A percentile compares a stretch with the other conserved stretches of the same genome.
These are phyloP conservation scores for Copidosoma floridanum DNA, from an alignment of 1,140 invertebrate species.

Conservation along the genomic window DNA sequence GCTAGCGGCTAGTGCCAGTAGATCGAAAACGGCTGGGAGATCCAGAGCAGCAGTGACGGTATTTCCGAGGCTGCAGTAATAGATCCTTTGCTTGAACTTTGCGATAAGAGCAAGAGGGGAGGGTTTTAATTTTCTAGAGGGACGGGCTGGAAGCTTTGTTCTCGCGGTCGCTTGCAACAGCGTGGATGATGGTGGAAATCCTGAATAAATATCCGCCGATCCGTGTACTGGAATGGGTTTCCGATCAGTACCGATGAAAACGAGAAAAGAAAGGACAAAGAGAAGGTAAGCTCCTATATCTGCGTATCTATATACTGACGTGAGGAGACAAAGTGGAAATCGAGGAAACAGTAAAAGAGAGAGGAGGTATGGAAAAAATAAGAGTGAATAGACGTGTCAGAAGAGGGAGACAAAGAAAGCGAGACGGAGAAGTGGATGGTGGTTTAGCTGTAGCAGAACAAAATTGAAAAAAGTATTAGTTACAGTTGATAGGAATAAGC, in stretches of 20 bases:
- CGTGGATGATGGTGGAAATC: slow-evolving; percentile 14
- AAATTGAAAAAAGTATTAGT: too few relatives aligned
- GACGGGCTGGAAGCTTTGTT: slow-evolving; percentile 25
- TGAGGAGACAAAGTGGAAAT: slow-evolving; percentile 8
- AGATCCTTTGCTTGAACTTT: slow-evolving; percentile 10
- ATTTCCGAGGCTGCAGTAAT: not conserved
- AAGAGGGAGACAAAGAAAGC: not conserved
- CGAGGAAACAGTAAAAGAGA: slow-evolving; percentile 14
- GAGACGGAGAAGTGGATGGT: too few relatives aligned
- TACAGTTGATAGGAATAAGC: too few relatives aligned
- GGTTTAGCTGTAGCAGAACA: too few relatives aligned
- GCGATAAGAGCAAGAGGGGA: not conserved
- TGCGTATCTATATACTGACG: not conserved
- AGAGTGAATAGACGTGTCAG: slow-evolving; percentile 5
- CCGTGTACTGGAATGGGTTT: not conserved
- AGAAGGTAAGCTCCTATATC: not conserved
- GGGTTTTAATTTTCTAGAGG: slow-evolving; percentile 23
- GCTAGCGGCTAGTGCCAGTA: too few relatives aligned
- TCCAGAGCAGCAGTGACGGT: not conserved
- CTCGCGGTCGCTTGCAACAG: not conserved
- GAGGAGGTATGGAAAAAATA: slow-evolving; percentile 20
- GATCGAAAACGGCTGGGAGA: not conserved
- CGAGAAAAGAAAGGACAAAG: not conserved
- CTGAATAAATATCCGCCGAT: slow-evolving; percentile 21
- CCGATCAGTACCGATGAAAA: slow-evolving; percentile 1